A percentile compares a stretch with the other conserved stretches of the same genome.
Evolutionary conservation across 2,113 vertebrate genomes (phyloP).

Genomic region (Anoplopoma fimbria): DNA sequence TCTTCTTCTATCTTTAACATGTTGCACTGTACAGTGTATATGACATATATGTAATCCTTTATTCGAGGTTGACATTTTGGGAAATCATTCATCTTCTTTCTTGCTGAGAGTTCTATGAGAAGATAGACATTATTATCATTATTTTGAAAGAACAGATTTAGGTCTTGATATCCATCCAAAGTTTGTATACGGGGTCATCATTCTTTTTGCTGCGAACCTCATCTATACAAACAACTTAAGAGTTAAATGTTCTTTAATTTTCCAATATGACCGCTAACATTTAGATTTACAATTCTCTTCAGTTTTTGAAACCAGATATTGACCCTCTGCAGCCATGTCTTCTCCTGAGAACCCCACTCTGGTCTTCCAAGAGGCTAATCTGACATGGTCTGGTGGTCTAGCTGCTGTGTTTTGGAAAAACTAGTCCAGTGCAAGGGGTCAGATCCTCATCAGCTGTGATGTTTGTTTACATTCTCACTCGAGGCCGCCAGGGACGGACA

Average conservation of each 20-base stretch:
- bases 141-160: background rate
- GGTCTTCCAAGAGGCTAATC: slow-evolving; percentile 34
- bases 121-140: background rate
- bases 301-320: background rate
- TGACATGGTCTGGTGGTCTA: slow-evolving; percentile 50
- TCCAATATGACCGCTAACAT: background rate
- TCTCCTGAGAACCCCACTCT: background rate
- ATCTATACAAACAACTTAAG: background rate
- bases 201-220: no score
- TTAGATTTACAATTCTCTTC: background rate
- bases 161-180: background rate
- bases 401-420: slow-evolving; percentile 75
- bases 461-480: slow-evolving; percentile 70
- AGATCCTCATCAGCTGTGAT: slow-evolving; percentile 53
- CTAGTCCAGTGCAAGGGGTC: slow-evolving; percentile 35
- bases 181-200: background rate
- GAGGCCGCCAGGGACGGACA: slow-evolving; percentile 54
- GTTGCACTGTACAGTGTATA: background rate
- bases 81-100: background rate
- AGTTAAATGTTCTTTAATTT: background rate
- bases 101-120: background rate
- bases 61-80: background rate
- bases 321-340: background rate
- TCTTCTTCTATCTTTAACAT: background rate
- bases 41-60: background rate